These are phyloP conservation scores for Siniperca knerii DNA, from an alignment of 2,113 vertebrate species.

Conservation along the genomic window DNA sequence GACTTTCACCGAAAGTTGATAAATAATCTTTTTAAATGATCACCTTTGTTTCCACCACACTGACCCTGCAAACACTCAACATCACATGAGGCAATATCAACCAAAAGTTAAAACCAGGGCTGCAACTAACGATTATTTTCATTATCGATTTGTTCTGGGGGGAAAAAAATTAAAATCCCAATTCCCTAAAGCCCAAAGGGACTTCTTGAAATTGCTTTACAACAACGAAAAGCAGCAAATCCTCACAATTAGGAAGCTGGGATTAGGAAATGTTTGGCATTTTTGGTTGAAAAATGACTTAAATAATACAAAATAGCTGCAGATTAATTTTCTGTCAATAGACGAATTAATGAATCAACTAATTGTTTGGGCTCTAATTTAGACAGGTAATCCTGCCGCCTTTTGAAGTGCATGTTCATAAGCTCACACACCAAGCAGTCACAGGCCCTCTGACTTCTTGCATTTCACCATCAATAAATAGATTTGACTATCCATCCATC, in stretches of 20 bases:
- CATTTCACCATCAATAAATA: neutral
- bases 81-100: neutral
- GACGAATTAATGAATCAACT: too few species aligned
- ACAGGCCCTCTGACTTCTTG: neutral
- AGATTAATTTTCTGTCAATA: neutral
- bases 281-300: neutral
- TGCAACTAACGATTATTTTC: neutral
- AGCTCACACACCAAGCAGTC: neutral
- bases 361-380: neutral
- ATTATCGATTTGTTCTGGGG: neutral
- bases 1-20: neutral
- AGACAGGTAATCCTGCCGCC: slow-evolving; percentile 2
- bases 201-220: too few species aligned
- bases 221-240: neutral
- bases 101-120: neutral
- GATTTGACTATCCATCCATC: too few species aligned
- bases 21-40: too few species aligned
- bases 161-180: neutral
- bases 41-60: neutral
- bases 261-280: neutral
- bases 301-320: neutral
- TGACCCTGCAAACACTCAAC: neutral
- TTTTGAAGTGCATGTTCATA: slow-evolving; percentile 11
- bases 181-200: too few species aligned
- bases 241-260: neutral